phyloP scores from a whole-genome alignment of 2,888 invertebrate species.

The Acanthoscelides obtectus region DNA sequence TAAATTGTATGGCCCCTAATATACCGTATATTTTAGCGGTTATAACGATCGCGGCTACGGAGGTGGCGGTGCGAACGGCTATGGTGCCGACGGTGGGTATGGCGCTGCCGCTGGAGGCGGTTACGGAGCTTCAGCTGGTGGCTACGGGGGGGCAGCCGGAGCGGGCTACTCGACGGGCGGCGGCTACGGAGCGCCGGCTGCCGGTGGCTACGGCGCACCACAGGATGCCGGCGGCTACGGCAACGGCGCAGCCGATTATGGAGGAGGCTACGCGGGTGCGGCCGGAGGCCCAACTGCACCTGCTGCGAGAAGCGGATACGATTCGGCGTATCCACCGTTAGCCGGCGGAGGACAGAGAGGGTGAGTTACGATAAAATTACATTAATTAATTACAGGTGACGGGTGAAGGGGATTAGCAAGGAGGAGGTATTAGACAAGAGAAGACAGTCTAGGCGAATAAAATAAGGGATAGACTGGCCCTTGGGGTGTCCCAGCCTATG shows the following conservation, averaged over 20 bases:
- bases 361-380: conserved; percentile 13
- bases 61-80: conserved; percentile 17
- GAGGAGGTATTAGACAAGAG: too few species aligned
- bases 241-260: conserved; percentile 11
- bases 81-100: conserved; percentile 19
- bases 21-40: background rate
- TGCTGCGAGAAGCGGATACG: conserved; percentile 26
- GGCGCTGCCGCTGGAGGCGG: conserved; percentile 18
- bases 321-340: conserved; percentile 29
- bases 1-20: too few species aligned
- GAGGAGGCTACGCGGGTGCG: conserved; percentile 6
- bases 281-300: conserved; percentile 6
- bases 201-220: conserved; percentile 15
- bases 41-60: conserved; percentile 6
- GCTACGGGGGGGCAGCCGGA: conserved; percentile 19
- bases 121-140: conserved; percentile 16
- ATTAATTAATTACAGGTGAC: background rate
- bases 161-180: conserved; percentile 27
- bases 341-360: conserved; percentile 25
- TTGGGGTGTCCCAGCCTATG: too few species aligned
- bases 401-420: background rate
- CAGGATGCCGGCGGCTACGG: conserved; percentile 12
- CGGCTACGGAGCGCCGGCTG: conserved; percentile 13
- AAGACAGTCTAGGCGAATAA: too few species aligned
- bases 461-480: too few species aligned